Evolutionary conservation across 2,888 invertebrate species (phyloP).

Genomic region (Plusia festucae): DNA sequence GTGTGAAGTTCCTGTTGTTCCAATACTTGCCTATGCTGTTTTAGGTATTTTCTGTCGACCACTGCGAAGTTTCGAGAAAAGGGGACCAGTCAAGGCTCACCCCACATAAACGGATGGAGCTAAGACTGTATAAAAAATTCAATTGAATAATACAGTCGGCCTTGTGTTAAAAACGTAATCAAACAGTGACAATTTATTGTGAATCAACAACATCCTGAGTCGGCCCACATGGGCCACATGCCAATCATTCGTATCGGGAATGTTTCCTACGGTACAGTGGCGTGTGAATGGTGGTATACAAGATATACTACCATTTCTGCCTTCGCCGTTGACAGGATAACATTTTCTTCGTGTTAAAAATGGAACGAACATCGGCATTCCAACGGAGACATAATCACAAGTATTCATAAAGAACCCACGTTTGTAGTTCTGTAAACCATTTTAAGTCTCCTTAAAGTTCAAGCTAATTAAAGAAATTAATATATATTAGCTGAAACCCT

Average conservation of each 20-base stretch:
- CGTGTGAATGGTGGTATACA: slow-evolving; percentile 20
- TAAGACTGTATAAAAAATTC: slow-evolving; percentile 59
- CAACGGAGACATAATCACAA: too few species aligned
- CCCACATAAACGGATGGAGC: slow-evolving; percentile 21
- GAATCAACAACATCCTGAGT: slow-evolving; percentile 68
- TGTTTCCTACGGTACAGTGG: slow-evolving; percentile 26
- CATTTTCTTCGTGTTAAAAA: not conserved
- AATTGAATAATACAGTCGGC: slow-evolving; percentile 72
- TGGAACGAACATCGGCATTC: too few species aligned
- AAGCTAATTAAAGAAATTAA: too few species aligned
- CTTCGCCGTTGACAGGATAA: not conserved
- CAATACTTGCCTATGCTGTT: not conserved
- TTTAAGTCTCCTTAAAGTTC: too few species aligned
- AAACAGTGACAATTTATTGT: slow-evolving; percentile 68
- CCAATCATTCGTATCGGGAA: slow-evolving; percentile 48
- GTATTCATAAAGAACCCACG: too few species aligned
- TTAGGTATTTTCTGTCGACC: not conserved
- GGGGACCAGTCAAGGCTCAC: not conserved
- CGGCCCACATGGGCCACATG: slow-evolving; percentile 58
- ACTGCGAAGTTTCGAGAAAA: not conserved
- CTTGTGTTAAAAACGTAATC: slow-evolving; percentile 67
- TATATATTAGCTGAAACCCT: too few species aligned
- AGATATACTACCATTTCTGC: not conserved
- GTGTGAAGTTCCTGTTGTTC: not conserved
- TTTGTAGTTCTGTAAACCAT: too few species aligned